These are phyloP conservation scores for Cynocephalus volans DNA, from an alignment of 2,113 vertebrate genomes.

Conservation along the genomic window DNA sequence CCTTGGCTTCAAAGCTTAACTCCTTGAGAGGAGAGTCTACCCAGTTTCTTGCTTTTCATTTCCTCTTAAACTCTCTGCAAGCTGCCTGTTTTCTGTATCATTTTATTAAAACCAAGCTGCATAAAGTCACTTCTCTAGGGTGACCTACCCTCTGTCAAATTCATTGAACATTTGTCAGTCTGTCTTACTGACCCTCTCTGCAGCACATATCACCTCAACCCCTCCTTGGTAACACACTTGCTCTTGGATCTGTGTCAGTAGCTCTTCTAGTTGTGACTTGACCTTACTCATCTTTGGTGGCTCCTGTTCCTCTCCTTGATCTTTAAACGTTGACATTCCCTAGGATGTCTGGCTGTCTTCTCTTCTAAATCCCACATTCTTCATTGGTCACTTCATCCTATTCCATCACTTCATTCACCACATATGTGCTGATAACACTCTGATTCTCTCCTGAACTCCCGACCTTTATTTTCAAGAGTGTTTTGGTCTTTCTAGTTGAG, in stretches of 20 bases:
- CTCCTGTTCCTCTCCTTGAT: neutral
- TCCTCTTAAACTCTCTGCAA: neutral
- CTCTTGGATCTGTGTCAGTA: neutral
- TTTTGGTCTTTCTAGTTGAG: neutral
- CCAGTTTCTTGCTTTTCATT: neutral
- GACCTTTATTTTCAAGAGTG: neutral
- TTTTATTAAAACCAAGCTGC: neutral
- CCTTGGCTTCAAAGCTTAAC: neutral
- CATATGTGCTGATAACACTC: neutral
- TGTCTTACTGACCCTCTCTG: neutral
- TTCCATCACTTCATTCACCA: neutral
- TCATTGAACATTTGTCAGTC: neutral
- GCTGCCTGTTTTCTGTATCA: neutral
- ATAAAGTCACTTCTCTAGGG: neutral
- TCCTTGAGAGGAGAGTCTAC: neutral
- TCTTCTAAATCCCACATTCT: neutral
- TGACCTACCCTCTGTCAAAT: neutral
- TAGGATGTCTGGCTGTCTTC: neutral
- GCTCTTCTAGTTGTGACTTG: neutral
- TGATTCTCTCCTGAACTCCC: neutral
- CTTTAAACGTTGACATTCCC: neutral
- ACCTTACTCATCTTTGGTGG: neutral
- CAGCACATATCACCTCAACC: neutral
- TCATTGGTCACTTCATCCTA: neutral
- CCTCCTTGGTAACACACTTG: neutral